Base-by-base conservation (phyloP, 2,113 vertebrate species). In the Hyla sarda region DNA sequence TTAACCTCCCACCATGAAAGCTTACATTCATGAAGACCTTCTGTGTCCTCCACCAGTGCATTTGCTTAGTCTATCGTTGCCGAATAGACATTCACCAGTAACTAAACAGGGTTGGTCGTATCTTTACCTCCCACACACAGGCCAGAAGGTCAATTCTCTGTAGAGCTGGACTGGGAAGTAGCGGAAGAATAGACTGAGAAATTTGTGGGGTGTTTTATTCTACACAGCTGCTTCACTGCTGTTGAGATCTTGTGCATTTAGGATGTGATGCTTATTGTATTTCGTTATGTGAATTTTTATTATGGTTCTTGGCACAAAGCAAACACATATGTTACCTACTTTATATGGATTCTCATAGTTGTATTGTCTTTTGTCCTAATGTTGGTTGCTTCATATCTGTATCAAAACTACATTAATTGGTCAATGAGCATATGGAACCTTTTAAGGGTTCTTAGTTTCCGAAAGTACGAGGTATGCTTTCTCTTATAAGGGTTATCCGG, bases 1-100 rank as follows among this genome's bases (percentile, higher is more conserved):
- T 47, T 69, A 82, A 82, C 80, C 80, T 50, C 60, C 45, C 80
- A 82, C 80, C 12, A 82, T 69, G 80, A 67, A 82, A 52, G 62
- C 80, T 48, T 67, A 3, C 48, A 30, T 82, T 71, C 45, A 82
- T 28, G 30, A 47, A 52, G 62, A 50, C 45, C 45, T 67, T 32
- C 8, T 82, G 80, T 82, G 80, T 69, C 41, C 80, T 71, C 48
- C 14, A 82, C 80, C 62, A 50, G 45, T 82, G 28, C 25, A 47
- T 82, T 82, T 82, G 28, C 60, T 82, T 69, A 50, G n/a, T 82
- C 45, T 69, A 45, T 71, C 47, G 34, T 67, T 69, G 45, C 45
- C 47, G 34, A 65, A 65, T 28, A 81, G 56, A 62, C 78, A 62
- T 81, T 65, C 34, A 65, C 78, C 56, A 65, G 56, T 81, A 58